Percentiles rank a stretch among this genome's conserved stretches.
phyloP scores from a whole-genome alignment of 2,113 vertebrate genomes.

The Mesitornis unicolor region DNA sequence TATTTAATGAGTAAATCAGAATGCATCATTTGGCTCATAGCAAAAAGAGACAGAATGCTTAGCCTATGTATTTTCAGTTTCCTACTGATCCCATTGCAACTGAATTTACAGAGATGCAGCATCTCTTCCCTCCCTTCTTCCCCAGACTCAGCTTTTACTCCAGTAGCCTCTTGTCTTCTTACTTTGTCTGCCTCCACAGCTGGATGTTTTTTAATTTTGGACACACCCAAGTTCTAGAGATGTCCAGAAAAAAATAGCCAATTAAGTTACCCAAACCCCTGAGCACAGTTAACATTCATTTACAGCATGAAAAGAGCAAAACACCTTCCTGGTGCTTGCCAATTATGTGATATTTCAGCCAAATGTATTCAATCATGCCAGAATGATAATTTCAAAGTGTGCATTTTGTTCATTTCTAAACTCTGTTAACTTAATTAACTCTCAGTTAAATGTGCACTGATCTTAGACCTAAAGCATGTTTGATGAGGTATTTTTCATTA shows the following conservation, averaged over 20 bases:
- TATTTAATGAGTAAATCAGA: background rate
- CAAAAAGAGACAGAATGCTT: background rate
- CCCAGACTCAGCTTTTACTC: background rate
- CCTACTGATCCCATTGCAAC: background rate
- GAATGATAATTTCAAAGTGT: conserved; percentile 11
- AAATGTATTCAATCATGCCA: conserved; percentile 18
- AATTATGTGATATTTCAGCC: background rate
- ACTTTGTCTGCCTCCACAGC: background rate
- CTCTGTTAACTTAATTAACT: conserved; percentile 44
- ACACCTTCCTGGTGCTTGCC: conserved; percentile 13
- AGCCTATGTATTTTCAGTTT: background rate
- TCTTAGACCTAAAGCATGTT: background rate
- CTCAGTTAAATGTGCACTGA: conserved; percentile 11
- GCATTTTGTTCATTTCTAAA: conserved; percentile 30
- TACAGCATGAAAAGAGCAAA: conserved; percentile 18
- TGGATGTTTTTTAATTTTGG: background rate
- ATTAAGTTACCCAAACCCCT: background rate
- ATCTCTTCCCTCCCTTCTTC: background rate
- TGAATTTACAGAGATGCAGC: background rate
- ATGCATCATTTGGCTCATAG: background rate
- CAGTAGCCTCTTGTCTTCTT: background rate
- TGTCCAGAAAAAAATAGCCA: background rate
- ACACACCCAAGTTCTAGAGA: background rate
- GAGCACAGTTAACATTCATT: background rate
- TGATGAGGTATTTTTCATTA: conserved; percentile 15